Base-by-base conservation (phyloP, 2,113 vertebrate species). In the Lates calcarifer region DNA sequence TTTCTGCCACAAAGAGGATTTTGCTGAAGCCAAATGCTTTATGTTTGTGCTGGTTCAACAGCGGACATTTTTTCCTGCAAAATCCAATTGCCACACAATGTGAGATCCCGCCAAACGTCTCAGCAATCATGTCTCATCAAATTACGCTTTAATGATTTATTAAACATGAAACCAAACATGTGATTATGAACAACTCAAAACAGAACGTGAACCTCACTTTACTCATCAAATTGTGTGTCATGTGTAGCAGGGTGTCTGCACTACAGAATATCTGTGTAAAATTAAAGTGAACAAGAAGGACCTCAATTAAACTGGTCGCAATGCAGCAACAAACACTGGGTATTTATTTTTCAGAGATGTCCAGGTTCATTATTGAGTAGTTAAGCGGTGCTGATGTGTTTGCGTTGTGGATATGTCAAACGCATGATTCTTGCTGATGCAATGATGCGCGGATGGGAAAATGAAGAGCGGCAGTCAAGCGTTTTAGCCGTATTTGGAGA, bases 1-100 rank as follows among this genome's bases (percentile, higher is more conserved):
- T 67, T 64, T 64, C 43, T n/a, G n/a, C 17, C 47, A 58, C 41
- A 64, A 53, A 24, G 20, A 39, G 22, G 47, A 47, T 61, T 67
- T 81, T 55, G 6, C 67, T 20, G 37, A 53, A 45, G 45, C 28
- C 49, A 60, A 81, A 67, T 24, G 57, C 51, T 71, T 65, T 22
- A 14, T 37, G 20, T 24, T 39, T 74, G 12, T 22, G 24, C 41
- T 29, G n/a, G 56, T 51, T 56, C 11, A 81, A 35, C 56, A 55
- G 55, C 55, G 49, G 39, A 12, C 33, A 28, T 58, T 57, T 76
- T 55, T 53, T 60, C 6, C 18, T 43, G 13, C 2, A 37, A 60
- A 77, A 72, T 39, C 28, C 35, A 72, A 26, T 26, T 2, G 28
- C 5, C 37, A 49, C 13, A 47, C 55, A 39, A 43, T 53, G 45